phyloP scores from a whole-genome alignment of 2,888 invertebrate species.

The Napeogenes inachia region DNA sequence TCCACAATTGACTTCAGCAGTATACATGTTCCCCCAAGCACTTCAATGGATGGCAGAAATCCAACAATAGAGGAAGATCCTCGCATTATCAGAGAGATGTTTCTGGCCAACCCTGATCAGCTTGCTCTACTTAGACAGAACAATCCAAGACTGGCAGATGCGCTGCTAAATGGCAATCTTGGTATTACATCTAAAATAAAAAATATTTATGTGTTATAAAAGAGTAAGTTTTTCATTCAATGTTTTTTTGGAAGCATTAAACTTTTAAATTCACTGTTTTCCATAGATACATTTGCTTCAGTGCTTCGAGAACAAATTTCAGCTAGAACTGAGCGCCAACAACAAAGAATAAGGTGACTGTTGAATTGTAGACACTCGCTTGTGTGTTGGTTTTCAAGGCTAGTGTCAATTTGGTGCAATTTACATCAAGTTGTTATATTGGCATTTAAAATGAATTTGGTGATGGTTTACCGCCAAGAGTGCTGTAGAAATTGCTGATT shows the following conservation, averaged over 20 bases:
- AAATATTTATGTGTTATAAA: constrained; percentile 10
- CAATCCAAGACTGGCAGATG: constrained; percentile 94
- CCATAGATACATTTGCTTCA: constrained; percentile 85
- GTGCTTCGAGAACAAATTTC: constrained; percentile 90
- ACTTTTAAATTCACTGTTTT: constrained; percentile 35
- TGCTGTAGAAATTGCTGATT: constrained; percentile 2
- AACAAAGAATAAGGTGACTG: constrained; percentile 81
- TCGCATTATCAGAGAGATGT: constrained; percentile 89
- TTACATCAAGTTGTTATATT: constrained; percentile 1
- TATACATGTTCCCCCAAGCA: constrained; percentile 84
- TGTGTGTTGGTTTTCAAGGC: constrained; percentile 2
- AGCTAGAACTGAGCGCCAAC: constrained; percentile 88
- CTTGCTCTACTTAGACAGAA: constrained; percentile 93
- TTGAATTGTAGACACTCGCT: constrained; percentile 1
- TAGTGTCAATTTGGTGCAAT: background rate
- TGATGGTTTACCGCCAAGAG: background rate
- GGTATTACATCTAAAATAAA: constrained; percentile 63
- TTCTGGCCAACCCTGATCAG: constrained; percentile 93
- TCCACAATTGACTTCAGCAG: constrained; percentile 89
- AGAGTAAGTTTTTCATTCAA: constrained; percentile 8
- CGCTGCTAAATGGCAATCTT: constrained; percentile 89
- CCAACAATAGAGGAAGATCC: constrained; percentile 86
- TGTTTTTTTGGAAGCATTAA: constrained; percentile 15
- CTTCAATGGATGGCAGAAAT: constrained; percentile 59
- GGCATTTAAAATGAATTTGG: background rate